These are phyloP conservation scores for Seira sanloemensis DNA, from an alignment of 2,888 invertebrate species.

Conservation along the genomic window DNA sequence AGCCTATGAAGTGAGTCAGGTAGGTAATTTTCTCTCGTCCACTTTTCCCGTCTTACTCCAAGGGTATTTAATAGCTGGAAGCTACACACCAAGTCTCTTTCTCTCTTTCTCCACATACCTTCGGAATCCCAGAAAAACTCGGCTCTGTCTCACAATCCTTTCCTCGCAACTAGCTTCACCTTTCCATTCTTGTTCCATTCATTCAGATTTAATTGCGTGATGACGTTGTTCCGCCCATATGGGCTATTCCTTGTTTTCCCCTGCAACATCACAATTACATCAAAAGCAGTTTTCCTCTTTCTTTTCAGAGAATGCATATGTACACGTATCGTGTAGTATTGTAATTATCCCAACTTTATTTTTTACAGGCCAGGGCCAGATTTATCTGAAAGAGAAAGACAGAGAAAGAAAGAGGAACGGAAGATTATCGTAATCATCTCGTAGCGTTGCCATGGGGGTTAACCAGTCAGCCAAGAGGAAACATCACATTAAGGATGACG, in stretches of 20 bases:
- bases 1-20: background rate
- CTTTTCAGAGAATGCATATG: background rate
- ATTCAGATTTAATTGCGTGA: no score
- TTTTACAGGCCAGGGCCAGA: background rate
- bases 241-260: no score
- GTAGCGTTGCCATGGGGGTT: slow-evolving; percentile 76
- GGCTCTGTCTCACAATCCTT: no score
- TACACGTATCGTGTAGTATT: background rate
- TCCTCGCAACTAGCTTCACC: no score
- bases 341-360: slow-evolving; percentile 17
- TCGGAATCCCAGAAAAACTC: background rate
- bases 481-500: slow-evolving; percentile 75
- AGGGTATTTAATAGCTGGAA: no score
- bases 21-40: background rate
- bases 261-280: background rate
- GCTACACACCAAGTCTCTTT: background rate
- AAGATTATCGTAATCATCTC: slow-evolving; percentile 39
- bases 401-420: background rate
- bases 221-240: no score
- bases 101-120: background rate
- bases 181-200: no score
- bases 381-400: slow-evolving; percentile 1
- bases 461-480: slow-evolving; percentile 77
- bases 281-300: background rate
- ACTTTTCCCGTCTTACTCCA: no score